Evolutionary conservation across 2,113 vertebrate genomes (phyloP), one percentile per base, ranked within the genome.

Genomic region (Clupea harengus): DNA sequence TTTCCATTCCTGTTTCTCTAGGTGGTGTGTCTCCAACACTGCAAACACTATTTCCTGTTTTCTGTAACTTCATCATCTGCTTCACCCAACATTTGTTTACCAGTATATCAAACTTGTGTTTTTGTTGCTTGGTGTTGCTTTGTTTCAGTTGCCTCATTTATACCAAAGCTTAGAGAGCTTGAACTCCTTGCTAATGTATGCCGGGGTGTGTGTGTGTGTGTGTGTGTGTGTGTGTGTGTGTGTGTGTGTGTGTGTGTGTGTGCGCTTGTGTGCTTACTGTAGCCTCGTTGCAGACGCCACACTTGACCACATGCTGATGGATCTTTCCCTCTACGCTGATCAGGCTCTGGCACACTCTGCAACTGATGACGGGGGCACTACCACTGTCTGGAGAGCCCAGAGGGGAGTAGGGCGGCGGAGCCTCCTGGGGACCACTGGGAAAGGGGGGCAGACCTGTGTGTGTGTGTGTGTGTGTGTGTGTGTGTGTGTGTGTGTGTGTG

Each of bases 291-390:
- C 95, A 95, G 88, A 94, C 88, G 57, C 57, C 83, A 85, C 95
- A 95, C 89, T 95, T 95, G 85, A 95, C 92, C 86, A 95, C 95
- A 18, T 95, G 94, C 88, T 95, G 95, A 89, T 95, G 95, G 18
- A 85, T 86, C 89, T 95, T 95, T 5, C 94, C 94, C 88, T 94
- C 93, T 88, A 95, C 92, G 0, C 91, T 92, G 54, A 95, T 94
- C 89, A 92, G 81, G 54, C 89, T 91, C 91, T 95, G 95, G 83
- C 95, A 95, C 22, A 95, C 95, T 0, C 95, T 89, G 86, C 95
- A 95, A 91, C 91, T 92, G 92, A 95, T 93, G 88, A 94, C 81
- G 0, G 91, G 87, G 5, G 89, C 91, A 60, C 89, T 92, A 92
- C 90, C 54, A 84, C 92, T 93, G 86, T 92, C 94, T 0, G 92